Base-by-base conservation (phyloP, 30 jellyfish, hydroid and myxozoan species). In the Pelagia noctiluca region DNA sequence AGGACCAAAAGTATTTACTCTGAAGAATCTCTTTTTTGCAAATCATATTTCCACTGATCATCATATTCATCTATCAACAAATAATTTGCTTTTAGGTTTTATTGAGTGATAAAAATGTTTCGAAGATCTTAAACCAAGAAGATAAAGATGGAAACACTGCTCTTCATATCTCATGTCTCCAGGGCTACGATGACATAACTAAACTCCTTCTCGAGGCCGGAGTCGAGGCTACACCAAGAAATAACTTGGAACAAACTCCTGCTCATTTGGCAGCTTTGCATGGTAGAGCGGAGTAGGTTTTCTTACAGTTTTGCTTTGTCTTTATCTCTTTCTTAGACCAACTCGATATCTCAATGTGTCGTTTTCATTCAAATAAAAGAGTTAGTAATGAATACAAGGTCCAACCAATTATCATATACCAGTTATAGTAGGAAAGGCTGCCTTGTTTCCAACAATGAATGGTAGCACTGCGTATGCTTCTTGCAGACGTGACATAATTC, bases 261-360 rank as follows among this genome's bases (percentile, higher is more conserved):
- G 81, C 91, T 16, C 98, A 92, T 47, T 47, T 92, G 53, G 98
- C 98, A 2, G 94, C 98, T 3, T 78, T 78, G 30, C 82, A 36
- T 52, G 98, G 98, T 28, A 95, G 94, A 82, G 79, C 95, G 30
- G 98, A 86, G 98, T 92, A 69, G 4, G 97, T 16, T n/a, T n/a
- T n/a, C n/a, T n/a, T n/a, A n/a, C n/a, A n/a, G n/a, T n/a, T n/a
- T n/a, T n/a, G n/a, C n/a, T n/a, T n/a, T n/a, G n/a, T n/a, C n/a
- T n/a, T n/a, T n/a, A n/a, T n/a, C n/a, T n/a, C n/a, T n/a, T n/a
- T n/a, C n/a, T n/a, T n/a, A n/a, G n/a, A n/a, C n/a, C n/a, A n/a
- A n/a, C n/a, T n/a, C n/a, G n/a, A n/a, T n/a, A n/a, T n/a, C n/a
- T n/a, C n/a, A n/a, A n/a, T n/a, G n/a, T n/a, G n/a, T n/a, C n/a